These are phyloP conservation scores for Zoanthus solanderi DNA, from an alignment of 92 coral and sea anemone genomes.

Conservation along the genomic window DNA sequence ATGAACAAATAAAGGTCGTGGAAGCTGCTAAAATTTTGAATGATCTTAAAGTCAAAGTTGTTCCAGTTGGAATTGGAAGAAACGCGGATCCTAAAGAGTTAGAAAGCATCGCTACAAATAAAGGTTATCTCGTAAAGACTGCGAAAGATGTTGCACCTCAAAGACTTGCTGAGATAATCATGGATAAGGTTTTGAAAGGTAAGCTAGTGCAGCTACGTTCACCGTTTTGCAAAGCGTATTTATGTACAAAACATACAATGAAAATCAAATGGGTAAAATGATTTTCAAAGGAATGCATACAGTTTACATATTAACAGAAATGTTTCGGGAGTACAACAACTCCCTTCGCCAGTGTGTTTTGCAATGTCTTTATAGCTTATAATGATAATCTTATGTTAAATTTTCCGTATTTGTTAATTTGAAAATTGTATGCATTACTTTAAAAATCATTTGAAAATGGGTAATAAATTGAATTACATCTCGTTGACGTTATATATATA, in stretches of 20 bases:
- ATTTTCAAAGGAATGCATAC: too few relatives aligned
- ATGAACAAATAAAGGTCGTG: constrained; percentile 58
- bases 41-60: constrained; percentile 65
- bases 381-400: not conserved
- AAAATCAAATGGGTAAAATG: too few relatives aligned
- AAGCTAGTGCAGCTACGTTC: not conserved
- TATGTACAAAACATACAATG: too few relatives aligned
- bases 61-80: constrained; percentile 84
- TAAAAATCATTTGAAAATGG: not conserved
- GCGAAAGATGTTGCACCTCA: constrained; percentile 68
- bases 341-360: not conserved
- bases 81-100: constrained; percentile 70
- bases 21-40: constrained; percentile 65
- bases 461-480: not conserved
- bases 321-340: not conserved
- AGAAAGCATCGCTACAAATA: constrained; percentile 75
- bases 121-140: constrained; percentile 73
- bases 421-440: not conserved
- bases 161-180: constrained; percentile 77
- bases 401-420: too few relatives aligned
- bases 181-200: constrained; percentile 82
- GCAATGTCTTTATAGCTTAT: not conserved
- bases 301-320: too few relatives aligned
- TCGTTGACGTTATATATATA: not conserved
- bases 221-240: not conserved